Evolutionary conservation across 2,113 vertebrate genomes (phyloP), one percentile per base, ranked within the genome.

Genomic region (Passerina amoena): DNA sequence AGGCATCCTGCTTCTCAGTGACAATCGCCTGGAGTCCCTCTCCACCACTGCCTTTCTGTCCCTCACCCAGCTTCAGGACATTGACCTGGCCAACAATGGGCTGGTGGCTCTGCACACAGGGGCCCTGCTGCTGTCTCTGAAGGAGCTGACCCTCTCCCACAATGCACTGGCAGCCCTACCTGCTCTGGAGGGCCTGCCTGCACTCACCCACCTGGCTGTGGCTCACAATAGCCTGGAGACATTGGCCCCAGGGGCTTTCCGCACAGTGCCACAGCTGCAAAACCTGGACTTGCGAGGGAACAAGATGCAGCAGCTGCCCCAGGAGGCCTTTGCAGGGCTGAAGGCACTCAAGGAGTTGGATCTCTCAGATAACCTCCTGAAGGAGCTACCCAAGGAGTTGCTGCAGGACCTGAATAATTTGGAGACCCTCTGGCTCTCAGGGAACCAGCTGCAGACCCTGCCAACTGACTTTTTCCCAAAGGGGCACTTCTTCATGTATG

Each of bases 261-360:
- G 0, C 0, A 10, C 9, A 0, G 70, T 97, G 76, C 28, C 63
- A 0, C 2, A 0, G 10, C 93, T 98, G 57, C 40, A 61, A 27
- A 76, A 93, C 11, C 83, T 98, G 86, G 81, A 97, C 45, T 93
- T 98, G 40, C 75, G 90, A 17, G 95, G 94, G 12, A 97, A 97
- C 82, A 84, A 1, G 12, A 93, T 97, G 33, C 38, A 1, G 54
- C 47, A 20, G 0, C 82, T 97, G 61, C 96, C 94, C 6, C 2
- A 0, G 8, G 45, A 83, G 0, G 61, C 25, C 31, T 97, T 97
- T 24, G 30, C 1, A 0, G 96, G 92, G n/a, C 72, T 97, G 80
- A 19, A 0, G 5, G 37, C 1, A 5, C 91, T 97, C 50, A 88
- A 40, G 54, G 90, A 97, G 22, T 64, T 97, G 69, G 95, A 97